Evolutionary conservation across 23 tunicate species (phyloP), one percentile per base, ranked within the genome.

Genomic region (Halocynthia aurantium): DNA sequence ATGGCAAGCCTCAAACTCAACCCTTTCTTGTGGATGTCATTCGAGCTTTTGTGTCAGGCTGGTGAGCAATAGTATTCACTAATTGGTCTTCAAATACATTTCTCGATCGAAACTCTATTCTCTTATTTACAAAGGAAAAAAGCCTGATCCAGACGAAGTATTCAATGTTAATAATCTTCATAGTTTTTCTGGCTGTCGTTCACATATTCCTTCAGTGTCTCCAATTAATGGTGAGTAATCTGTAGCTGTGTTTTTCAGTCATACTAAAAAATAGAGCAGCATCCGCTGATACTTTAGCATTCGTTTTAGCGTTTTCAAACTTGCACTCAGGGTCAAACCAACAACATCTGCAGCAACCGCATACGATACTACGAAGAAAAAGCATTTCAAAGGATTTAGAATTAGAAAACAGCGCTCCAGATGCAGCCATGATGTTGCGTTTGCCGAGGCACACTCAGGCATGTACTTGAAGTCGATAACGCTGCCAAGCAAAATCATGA

Each of bases 11-110:
- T 94, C 56, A 91, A 94, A 52, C 73, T 80, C 12, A 94, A 94
- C 61, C 99, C 95, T n/a, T 84, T 94, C 50, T 76, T 94, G 54
- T 88, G 89, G 87, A 73, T 85, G 49, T 82, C 95, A 55, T 88
- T 81, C 81, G 86, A 88, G 69, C 81, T 73, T 61, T 56, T 94
- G 82, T 94, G 99, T 82, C 79, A 94, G 67, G 81, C 86, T 66
- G 90, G 97, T 83, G 10, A 64, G 87, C 10, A 12, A 67, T n/a
- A 20, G 20, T 12, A 20, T 49, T 15, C 12, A n/a, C 11, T 67
- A 11, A 31, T 31, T n/a, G 64, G 2, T 58, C n/a, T 58, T 4
- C 17, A 58, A 58, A 15, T 58, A 58, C 64, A 58, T 58, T n/a
- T 58, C 17, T 15, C 64, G 21, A 11, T 67, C 5, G 5, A 49